These are phyloP conservation scores for Tridacna crocea DNA, from an alignment of 2,888 invertebrate genomes.

Conservation along the genomic window DNA sequence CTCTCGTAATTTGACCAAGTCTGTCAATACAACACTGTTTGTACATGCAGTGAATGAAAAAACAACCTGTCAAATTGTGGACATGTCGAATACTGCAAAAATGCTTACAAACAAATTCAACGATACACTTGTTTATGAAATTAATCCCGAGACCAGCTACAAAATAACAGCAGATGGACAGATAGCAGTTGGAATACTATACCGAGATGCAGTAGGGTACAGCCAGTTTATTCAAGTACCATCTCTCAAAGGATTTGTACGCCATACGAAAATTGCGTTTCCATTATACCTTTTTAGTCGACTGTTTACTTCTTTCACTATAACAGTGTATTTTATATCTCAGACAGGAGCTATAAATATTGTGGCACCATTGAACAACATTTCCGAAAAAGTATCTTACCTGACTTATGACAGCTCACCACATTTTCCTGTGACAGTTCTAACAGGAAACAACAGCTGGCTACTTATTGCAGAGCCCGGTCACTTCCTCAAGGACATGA, in stretches of 20 bases:
- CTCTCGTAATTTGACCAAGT: neutral
- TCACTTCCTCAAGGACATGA: neutral
- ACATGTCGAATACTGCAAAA: neutral
- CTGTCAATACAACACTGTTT: neutral
- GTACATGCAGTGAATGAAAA: neutral
- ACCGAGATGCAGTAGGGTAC: neutral
- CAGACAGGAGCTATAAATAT: neutral
- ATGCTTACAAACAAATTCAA: neutral
- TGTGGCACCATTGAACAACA: neutral
- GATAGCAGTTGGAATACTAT: slow-evolving; percentile 1
- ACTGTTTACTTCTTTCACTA: neutral
- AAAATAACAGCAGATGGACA: neutral
- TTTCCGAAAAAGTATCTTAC: neutral
- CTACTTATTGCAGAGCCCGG: neutral
- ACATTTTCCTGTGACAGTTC: neutral
- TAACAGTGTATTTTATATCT: slow-evolving; percentile 1
- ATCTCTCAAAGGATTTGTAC: neutral
- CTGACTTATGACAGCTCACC: neutral
- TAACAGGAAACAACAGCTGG: slow-evolving; percentile 2
- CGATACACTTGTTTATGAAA: neutral
- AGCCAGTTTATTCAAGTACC: neutral
- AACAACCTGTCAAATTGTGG: neutral
- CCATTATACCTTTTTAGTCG: neutral
- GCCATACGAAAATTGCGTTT: neutral
- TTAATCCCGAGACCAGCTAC: neutral